phyloP scores from a whole-genome alignment of 1,140 invertebrate species.

The Anastrepha obliqua region DNA sequence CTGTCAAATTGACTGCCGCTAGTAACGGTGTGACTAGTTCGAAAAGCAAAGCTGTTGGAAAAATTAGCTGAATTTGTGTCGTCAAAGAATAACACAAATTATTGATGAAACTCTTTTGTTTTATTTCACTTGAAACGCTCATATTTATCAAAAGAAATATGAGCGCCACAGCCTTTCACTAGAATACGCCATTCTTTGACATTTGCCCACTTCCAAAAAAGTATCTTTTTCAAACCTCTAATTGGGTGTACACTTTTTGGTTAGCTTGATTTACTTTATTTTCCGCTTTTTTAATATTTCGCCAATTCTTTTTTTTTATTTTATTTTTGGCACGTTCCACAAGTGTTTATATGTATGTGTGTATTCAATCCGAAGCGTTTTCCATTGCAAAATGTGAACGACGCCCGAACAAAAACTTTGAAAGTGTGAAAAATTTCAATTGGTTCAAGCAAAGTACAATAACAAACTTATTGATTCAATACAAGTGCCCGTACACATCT shows the following conservation, averaged over 20 bases:
- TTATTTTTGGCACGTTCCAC: slow-evolving; percentile 30
- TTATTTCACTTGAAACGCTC: too few species aligned
- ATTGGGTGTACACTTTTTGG: not conserved
- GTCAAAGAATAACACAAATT: too few species aligned
- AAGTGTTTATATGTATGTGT: not conserved
- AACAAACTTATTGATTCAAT: too few species aligned
- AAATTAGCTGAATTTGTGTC: too few species aligned
- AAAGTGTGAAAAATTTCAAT: slow-evolving; percentile 21
- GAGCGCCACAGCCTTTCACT: too few species aligned
- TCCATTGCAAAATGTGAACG: slow-evolving; percentile 38
- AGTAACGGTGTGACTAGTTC: too few species aligned
- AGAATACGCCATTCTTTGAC: too few species aligned
- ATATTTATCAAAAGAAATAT: too few species aligned
- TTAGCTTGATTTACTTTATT: not conserved
- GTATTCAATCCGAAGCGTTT: not conserved
- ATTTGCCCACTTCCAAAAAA: not conserved
- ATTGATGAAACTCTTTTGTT: too few species aligned
- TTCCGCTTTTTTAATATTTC: not conserved
- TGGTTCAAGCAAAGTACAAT: not conserved
- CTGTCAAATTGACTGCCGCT: too few species aligned
- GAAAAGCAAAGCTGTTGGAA: too few species aligned
- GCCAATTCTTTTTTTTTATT: not conserved
- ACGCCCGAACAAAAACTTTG: not conserved
- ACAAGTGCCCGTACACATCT: not conserved
- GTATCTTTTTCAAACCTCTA: not conserved